Conservation (phyloP, 2,797 vertebrate genomes). For the Neostethus bicornis region DNA sequence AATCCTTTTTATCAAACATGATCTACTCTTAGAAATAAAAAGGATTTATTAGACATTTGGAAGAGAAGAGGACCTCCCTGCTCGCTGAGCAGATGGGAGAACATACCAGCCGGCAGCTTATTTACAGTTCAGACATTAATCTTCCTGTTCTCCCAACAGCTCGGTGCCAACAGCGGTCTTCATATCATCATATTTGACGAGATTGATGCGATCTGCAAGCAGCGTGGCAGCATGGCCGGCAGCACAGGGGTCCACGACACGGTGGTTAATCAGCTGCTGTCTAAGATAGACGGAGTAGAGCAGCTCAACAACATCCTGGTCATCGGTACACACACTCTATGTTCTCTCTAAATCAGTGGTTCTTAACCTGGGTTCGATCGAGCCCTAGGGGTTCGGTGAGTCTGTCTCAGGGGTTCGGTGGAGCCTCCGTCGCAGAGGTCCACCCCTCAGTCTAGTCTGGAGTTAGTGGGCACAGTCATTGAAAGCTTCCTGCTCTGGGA, state of each 20-base stretch:
- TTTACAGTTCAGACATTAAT: slow-evolving; percentile 13
- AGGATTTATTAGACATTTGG: slow-evolving; percentile 4
- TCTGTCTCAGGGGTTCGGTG: too few species aligned
- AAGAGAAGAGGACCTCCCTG: slow-evolving; percentile 8
- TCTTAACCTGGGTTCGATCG: too few species aligned
- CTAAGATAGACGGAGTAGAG: slow-evolving; percentile 96
- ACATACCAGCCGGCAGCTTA: slow-evolving; percentile 1
- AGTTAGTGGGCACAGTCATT: too few species aligned
- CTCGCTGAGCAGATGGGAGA: slow-evolving; percentile 3
- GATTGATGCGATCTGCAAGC: slow-evolving; percentile 98
- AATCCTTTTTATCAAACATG: neutral
- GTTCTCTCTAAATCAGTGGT: too few species aligned
- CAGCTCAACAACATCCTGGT: slow-evolving; percentile 98
- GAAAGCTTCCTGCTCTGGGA: too few species aligned
- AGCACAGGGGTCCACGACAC: slow-evolving; percentile 97
- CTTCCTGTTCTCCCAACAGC: slow-evolving; percentile 66
- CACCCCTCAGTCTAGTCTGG: too few species aligned
- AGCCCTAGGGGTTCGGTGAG: too few species aligned
- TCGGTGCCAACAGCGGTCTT: slow-evolving; percentile 94
- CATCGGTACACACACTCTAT: slow-evolving; percentile 78
- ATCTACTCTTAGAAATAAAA: neutral
- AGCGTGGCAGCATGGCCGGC: slow-evolving; percentile 95
- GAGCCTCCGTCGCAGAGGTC: too few species aligned
- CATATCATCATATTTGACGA: slow-evolving; percentile 99
- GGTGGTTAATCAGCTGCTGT: slow-evolving; percentile 95